These are phyloP conservation scores for Actinia equina DNA, from an alignment of 64 coral and sea anemone genomes.

Conservation along the genomic window DNA sequence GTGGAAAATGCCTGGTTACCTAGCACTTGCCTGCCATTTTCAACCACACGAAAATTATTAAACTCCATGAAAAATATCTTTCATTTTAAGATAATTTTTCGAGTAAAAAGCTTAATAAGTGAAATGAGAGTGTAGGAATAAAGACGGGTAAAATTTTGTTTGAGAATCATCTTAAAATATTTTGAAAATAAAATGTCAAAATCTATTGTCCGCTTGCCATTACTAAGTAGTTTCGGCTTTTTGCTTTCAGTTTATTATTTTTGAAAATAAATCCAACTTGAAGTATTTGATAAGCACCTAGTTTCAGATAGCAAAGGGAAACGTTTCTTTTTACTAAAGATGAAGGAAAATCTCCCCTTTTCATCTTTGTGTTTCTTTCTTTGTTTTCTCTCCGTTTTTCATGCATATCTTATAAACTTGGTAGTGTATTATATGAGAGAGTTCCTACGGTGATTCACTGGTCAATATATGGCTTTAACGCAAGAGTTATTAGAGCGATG, in stretches of 20 bases:
- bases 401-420: background rate
- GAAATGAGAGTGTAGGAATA: background rate
- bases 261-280: too few relatives aligned
- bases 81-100: background rate
- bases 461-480: background rate
- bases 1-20: slow-evolving; percentile 1
- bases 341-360: background rate
- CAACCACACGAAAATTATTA: background rate
- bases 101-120: background rate
- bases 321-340: too few relatives aligned
- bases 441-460: background rate
- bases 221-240: background rate
- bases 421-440: background rate
- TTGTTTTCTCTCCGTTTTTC: background rate
- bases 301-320: too few relatives aligned
- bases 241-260: background rate
- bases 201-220: background rate
- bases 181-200: background rate
- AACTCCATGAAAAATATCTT: background rate
- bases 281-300: too few relatives aligned
- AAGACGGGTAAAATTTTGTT: background rate
- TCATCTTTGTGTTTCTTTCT: background rate
- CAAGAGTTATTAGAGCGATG: background rate
- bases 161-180: background rate
- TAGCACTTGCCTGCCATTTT: background rate